These are phyloP conservation scores for Glaucidium brasilianum DNA, from an alignment of 2,113 vertebrate genomes.

Conservation along the genomic window DNA sequence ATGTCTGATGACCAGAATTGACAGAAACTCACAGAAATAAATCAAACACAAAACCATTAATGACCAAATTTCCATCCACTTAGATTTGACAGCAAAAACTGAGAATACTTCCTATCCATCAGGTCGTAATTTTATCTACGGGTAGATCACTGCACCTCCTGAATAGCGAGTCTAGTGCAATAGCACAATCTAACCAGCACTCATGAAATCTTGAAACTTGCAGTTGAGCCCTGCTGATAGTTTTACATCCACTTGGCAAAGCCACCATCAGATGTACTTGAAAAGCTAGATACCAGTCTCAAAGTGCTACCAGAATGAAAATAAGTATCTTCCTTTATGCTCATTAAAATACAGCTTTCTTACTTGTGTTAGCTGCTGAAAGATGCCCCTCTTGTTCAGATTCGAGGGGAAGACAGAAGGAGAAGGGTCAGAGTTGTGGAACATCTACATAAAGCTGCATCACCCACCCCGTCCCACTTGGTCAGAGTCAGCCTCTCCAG, in stretches of 20 bases:
- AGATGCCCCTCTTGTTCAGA: background rate
- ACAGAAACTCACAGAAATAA: background rate
- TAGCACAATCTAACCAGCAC: background rate
- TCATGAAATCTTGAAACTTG: background rate
- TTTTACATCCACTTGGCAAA: background rate
- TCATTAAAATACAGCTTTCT: background rate
- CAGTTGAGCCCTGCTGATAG: background rate
- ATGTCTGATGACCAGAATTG: background rate
- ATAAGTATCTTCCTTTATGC: background rate
- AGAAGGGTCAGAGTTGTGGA: background rate
- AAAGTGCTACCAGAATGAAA: background rate
- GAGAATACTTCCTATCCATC: background rate
- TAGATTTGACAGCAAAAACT: background rate
- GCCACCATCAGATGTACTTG: background rate
- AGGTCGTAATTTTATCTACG: background rate
- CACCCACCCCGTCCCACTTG: rapidly evolving
- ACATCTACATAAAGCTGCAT: background rate
- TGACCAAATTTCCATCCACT: background rate
- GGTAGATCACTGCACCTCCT: background rate
- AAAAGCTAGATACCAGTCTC: background rate
- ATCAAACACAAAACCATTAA: background rate
- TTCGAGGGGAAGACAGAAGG: background rate
- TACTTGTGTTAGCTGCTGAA: background rate
- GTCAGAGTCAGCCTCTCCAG: background rate
- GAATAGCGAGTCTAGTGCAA: background rate